Evolutionary conservation across 2,113 vertebrate genomes (phyloP).

Genomic region (Taurulus bubalis): DNA sequence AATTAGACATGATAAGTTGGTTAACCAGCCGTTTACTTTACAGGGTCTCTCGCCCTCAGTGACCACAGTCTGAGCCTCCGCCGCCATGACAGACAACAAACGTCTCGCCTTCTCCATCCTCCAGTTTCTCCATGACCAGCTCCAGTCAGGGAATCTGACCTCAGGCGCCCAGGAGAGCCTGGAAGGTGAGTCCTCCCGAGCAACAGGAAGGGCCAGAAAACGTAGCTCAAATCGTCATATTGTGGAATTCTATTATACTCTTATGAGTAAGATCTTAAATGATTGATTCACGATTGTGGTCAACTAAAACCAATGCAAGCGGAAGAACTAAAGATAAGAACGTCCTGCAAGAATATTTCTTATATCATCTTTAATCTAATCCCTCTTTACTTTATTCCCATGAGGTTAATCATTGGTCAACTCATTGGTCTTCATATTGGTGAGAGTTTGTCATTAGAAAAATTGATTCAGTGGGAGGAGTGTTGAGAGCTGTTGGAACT

Average conservation of each 20-base stretch:
- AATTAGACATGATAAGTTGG: rapidly evolving
- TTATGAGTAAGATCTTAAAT: neutral
- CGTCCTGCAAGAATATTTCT: neutral
- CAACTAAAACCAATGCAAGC: neutral
- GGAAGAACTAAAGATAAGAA: neutral
- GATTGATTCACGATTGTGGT: neutral
- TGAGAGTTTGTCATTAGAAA: neutral
- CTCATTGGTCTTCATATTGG: neutral
- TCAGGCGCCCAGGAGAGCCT: conserved; percentile 95
- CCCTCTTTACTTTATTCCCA: neutral
- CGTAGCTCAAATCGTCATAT: neutral
- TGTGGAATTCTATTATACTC: neutral
- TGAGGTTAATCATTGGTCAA: neutral
- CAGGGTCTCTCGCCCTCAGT: conserved; percentile 33
- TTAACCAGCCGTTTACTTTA: neutral
- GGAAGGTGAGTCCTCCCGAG: conserved; percentile 86
- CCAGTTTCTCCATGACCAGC: conserved; percentile 92
- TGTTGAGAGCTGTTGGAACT: neutral
- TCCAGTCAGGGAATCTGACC: conserved; percentile 86
- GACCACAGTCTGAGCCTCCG: conserved; percentile 58
- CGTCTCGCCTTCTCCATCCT: conserved; percentile 95
- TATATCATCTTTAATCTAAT: neutral
- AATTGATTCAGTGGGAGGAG: neutral
- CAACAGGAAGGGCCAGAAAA: neutral
- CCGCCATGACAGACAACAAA: conserved; percentile 91